These are phyloP conservation scores for Rhea americana DNA, from an alignment of 2,113 vertebrate genomes.

Conservation along the genomic window DNA sequence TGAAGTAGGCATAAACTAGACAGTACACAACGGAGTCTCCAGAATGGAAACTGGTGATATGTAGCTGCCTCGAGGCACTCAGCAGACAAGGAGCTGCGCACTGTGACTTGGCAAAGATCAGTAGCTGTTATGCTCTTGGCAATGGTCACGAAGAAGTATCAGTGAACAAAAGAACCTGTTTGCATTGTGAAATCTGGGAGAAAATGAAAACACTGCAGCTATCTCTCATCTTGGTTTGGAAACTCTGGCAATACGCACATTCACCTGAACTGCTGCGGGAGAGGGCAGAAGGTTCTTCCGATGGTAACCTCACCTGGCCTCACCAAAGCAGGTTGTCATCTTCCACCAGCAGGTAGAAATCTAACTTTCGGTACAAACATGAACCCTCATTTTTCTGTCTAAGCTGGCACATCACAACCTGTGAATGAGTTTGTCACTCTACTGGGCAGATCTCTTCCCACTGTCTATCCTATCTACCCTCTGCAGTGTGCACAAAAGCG, in stretches of 20 bases:
- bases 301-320: not conserved
- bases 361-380: not conserved
- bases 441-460: not conserved
- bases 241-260: not conserved
- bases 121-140: not conserved
- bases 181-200: not conserved
- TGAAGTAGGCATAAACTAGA: not conserved
- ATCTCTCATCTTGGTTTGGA: not conserved
- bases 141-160: not conserved
- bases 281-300: not conserved
- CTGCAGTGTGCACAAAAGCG: not conserved
- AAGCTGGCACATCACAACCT: not conserved
- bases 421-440: not conserved
- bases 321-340: not conserved
- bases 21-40: rapidly evolving
- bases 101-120: not conserved
- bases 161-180: not conserved
- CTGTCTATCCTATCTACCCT: not conserved
- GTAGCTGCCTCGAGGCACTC: not conserved
- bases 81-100: not conserved
- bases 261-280: not conserved
- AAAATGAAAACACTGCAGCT: not conserved
- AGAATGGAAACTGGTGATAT: not conserved
- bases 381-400: not conserved
- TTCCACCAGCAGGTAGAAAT: not conserved